Evolutionary conservation across 2,797 vertebrate species (phyloP), one percentile per base, ranked within the genome.

Genomic region (Saxicola maurus): DNA sequence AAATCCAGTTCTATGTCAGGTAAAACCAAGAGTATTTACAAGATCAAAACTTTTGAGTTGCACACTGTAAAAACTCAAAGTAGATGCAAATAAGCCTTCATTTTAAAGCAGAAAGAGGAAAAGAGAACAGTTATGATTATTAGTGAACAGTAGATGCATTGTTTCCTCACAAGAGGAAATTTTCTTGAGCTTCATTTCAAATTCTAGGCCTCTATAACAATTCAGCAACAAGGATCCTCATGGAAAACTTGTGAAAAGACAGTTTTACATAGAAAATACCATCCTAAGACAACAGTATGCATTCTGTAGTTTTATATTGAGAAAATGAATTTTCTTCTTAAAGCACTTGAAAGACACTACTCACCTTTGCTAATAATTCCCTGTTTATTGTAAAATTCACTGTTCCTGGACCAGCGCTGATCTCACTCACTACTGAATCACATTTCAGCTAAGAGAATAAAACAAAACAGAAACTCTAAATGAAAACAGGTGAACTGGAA

Each of bases 331-430:
- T 85, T 64, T 71, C 55, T 49, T 28, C 19, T 89, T 79, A 57
- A 73, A 33, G 33, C 19, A 31, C 11, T 4, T 75, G 11, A 57
- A 90, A 85, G 20, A 66, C 4, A 45, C 13, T 21, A 95, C 96
- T 97, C 87, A 99, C 99, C 98, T 99, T 97, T 59, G 98, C 98
- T 65, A 99, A 95, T 30, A 99, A 95, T 46, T 96, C 96, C 72
- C 97, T 98, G 93, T 98, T 98, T 80, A 99, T 93, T 65, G 95
- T 99, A 87, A 99, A 99, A 95, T 97, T 97, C 93, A 99, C 95
- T 49, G 96, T 96, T 83, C 97, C 98, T 49, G 79, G 84, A 53
- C 95, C 97, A 69, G 96, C 62, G 10, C 95, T 96, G 91, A 99
- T 97, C 52, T 98, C 97, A 89, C 98, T 98, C 74, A 99, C 97